Conservation (phyloP, 2,797 vertebrate genomes). For the Somateria mollissima region DNA sequence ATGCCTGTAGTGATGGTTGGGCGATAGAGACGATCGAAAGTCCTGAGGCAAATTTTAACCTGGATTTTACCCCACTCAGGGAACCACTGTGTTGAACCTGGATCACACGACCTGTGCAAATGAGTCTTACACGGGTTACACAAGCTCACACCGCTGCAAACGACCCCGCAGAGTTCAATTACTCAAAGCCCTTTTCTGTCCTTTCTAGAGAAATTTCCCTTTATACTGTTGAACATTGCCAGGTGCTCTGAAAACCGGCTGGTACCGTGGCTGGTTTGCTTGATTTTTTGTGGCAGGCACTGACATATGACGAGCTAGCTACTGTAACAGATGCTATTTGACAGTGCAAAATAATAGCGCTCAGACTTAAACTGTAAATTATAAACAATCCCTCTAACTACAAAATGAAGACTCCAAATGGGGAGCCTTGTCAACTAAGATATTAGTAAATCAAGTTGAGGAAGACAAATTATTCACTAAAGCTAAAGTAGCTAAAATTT, state of each 20-base stretch:
- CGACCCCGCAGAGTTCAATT: background rate
- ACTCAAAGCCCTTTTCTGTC: background rate
- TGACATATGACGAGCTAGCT: conserved; percentile 38
- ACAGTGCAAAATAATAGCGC: conserved; percentile 65
- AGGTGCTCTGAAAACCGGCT: background rate
- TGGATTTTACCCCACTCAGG: background rate
- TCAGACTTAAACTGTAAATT: conserved; percentile 73
- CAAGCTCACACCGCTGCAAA: background rate
- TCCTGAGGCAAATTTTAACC: background rate
- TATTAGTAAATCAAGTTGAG: conserved; percentile 72
- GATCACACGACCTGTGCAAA: background rate
- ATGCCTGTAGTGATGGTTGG: background rate
- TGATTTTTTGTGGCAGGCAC: background rate
- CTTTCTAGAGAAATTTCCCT: conserved; percentile 13
- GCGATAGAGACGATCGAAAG: background rate
- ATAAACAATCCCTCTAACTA: conserved; percentile 73
- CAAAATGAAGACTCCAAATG: conserved; percentile 67
- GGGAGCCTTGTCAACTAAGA: conserved; percentile 68
- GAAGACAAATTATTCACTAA: conserved; percentile 73
- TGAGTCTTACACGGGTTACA: background rate
- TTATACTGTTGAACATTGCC: background rate
- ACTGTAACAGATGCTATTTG: conserved; percentile 70
- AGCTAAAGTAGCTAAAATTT: conserved; percentile 66
- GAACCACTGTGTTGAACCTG: background rate
- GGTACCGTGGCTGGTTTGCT: conserved; percentile 6